Evolutionary conservation across 2,797 vertebrate genomes (phyloP).

Genomic region (Melanotaenia maccullochi): DNA sequence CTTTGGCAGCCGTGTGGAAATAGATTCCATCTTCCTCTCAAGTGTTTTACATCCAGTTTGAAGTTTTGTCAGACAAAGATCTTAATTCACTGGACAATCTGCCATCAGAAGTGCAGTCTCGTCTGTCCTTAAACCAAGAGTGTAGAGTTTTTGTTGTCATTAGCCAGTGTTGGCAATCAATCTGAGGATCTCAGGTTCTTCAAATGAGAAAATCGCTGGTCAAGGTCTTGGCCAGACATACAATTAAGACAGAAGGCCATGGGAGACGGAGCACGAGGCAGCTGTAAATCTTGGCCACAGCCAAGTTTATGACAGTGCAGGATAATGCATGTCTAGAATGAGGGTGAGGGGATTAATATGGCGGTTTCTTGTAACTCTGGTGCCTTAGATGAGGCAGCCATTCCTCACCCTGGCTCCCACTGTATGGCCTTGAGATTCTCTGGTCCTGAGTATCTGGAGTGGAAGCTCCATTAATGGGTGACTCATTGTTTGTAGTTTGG

Average conservation of each 20-base stretch:
- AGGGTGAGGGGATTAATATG: conserved; percentile 78
- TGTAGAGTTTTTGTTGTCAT: conserved; percentile 69
- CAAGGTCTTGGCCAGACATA: conserved; percentile 68
- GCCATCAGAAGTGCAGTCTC: conserved; percentile 50
- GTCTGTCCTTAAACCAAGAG: conserved; percentile 47
- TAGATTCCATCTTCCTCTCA: conserved; percentile 49
- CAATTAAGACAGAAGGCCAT: conserved; percentile 66
- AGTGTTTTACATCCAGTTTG: conserved; percentile 48
- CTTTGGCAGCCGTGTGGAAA: conserved; percentile 24
- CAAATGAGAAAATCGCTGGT: conserved; percentile 62
- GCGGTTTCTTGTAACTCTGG: conserved; percentile 63
- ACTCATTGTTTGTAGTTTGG: conserved; percentile 54
- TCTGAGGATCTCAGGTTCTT: conserved; percentile 53
- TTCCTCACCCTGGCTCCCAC: conserved; percentile 51
- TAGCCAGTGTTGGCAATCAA: conserved; percentile 66
- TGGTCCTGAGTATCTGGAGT: conserved; percentile 60
- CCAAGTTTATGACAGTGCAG: conserved; percentile 82
- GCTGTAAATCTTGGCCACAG: conserved; percentile 75
- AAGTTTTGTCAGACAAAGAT: conserved; percentile 50
- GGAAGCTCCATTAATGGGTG: conserved; percentile 50
- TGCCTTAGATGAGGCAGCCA: conserved; percentile 55
- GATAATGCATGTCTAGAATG: conserved; percentile 72
- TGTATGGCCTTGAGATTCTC: conserved; percentile 57
- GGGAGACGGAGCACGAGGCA: conserved; percentile 59
- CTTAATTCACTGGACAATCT: conserved; percentile 74